Conservation (phyloP, 2,888 invertebrate genomes). For the Lamellibrachia satsuma region DNA sequence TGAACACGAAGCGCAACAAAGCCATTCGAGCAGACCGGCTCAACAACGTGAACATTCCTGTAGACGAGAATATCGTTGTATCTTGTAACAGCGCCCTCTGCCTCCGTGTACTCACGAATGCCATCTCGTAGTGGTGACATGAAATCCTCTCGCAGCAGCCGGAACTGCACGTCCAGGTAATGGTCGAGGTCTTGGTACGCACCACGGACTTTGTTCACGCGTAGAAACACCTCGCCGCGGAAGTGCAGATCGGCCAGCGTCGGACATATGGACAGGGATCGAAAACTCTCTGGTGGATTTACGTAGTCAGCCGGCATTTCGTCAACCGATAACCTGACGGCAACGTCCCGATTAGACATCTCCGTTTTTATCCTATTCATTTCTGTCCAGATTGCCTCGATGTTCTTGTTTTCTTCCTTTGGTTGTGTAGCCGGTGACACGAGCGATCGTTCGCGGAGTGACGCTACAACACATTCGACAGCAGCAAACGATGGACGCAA, state of each 20-base stretch:
- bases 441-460: not conserved
- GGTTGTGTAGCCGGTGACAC: not conserved
- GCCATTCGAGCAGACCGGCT: slow-evolving; percentile 29
- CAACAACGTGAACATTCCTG: slow-evolving; percentile 18
- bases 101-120: slow-evolving; percentile 62
- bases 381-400: not conserved
- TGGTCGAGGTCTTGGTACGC: slow-evolving; percentile 74
- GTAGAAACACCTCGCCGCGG: slow-evolving; percentile 63
- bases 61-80: slow-evolving; percentile 31
- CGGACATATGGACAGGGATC: slow-evolving; percentile 27
- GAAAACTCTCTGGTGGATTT: slow-evolving; percentile 28
- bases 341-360: not conserved
- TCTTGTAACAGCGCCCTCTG: not conserved
- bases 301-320: not conserved
- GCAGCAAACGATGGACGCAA: not conserved
- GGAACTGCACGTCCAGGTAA: slow-evolving; percentile 81
- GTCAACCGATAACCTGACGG: slow-evolving; percentile 8
- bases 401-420: not conserved
- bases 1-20: slow-evolving; percentile 34
- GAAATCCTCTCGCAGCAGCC: slow-evolving; percentile 81
- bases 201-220: slow-evolving; percentile 73
- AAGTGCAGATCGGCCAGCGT: slow-evolving; percentile 23
- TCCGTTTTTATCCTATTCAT: not conserved
- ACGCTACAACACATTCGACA: not conserved
- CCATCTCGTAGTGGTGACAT: slow-evolving; percentile 77